Evolutionary conservation across 2,888 invertebrate genomes (phyloP), one percentile per base, ranked within the genome.

Genomic region (Diarsia mendica): DNA sequence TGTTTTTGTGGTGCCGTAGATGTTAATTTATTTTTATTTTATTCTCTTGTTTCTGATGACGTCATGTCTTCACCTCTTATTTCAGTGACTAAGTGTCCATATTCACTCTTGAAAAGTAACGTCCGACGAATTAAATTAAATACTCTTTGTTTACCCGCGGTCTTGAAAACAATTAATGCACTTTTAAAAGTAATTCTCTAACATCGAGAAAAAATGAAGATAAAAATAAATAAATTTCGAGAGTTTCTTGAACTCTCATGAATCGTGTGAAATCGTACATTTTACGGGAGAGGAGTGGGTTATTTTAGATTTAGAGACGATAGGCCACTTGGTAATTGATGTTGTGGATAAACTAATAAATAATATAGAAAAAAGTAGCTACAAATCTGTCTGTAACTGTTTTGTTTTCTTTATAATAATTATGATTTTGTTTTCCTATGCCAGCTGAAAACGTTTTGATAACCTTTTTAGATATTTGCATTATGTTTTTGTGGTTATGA

Each of bases 201-300:
- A 18, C 10, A 20, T 51, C 18, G 46, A 63, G 60, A 61, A 76
- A 69, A 68, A 72, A 13, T 33, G 9, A 0, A 11, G 46, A 60
- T 83, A 76, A 61, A 80, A 76, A 83, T 75, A 83, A 58, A 75
- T 61, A 33, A 67, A 60, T 60, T 69, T 69, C n/a, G 13, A 71
- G 55, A 72, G 82, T 83, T 82, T 60, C 20, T 67, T 82, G 84
- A 82, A 76, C 82, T 77, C 68, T n/a, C 48, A 20, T 18, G 33
- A 67, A 80, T 74, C 20, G n/a, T 58, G 58, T 6, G 20, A 55
- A 79, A 49, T 44, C 4, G 51, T 64, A 60, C 18, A 67, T 55
- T 80, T 72, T 72, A 33, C 20, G 0, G 23, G 15, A 28, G 55
- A 64, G 20, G 46, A 65, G 11, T 70, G 60, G 69, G 76, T 61